phyloP scores from a whole-genome alignment of 1,140 invertebrate genomes.

The Drosophila elegans region DNA sequence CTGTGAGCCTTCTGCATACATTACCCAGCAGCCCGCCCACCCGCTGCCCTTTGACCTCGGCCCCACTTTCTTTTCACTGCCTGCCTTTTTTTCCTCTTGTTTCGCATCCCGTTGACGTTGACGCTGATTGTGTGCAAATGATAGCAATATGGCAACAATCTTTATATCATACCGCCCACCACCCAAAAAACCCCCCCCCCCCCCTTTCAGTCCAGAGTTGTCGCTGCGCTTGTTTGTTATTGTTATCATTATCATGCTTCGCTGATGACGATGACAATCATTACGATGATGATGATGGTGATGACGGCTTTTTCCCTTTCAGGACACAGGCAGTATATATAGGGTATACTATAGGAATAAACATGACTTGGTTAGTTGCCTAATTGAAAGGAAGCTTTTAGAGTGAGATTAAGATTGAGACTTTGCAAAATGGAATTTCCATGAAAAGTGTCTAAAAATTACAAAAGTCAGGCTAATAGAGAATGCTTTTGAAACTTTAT shows the following conservation, averaged over 20 bases:
- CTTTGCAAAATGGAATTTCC: neutral
- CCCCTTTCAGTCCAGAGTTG: constrained; percentile 28
- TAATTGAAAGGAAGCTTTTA: constrained; percentile 24
- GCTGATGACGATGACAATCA: constrained; percentile 51
- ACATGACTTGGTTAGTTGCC: constrained; percentile 28
- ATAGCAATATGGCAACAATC: constrained; percentile 82
- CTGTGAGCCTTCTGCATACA: constrained; percentile 38
- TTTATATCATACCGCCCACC: constrained; percentile 55
- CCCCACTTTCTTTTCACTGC: neutral
- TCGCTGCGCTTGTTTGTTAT: constrained; percentile 52
- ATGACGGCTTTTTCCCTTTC: constrained; percentile 6
- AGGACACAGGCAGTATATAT: neutral
- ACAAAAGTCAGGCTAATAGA: too few relatives aligned
- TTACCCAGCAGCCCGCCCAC: constrained; percentile 25
- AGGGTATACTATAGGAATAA: neutral
- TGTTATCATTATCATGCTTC: constrained; percentile 63
- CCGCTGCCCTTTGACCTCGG: constrained; percentile 13
- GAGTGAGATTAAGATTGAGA: neutral
- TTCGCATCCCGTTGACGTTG: constrained; percentile 47
- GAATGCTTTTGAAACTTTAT: neutral
- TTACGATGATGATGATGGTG: constrained; percentile 15
- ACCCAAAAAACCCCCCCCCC: neutral
- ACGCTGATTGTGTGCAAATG: constrained; percentile 79
- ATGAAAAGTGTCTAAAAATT: neutral
- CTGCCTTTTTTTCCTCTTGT: neutral